Base-by-base conservation (phyloP, 2,797 vertebrate genomes). In the Gymnopithys bicolor region DNA sequence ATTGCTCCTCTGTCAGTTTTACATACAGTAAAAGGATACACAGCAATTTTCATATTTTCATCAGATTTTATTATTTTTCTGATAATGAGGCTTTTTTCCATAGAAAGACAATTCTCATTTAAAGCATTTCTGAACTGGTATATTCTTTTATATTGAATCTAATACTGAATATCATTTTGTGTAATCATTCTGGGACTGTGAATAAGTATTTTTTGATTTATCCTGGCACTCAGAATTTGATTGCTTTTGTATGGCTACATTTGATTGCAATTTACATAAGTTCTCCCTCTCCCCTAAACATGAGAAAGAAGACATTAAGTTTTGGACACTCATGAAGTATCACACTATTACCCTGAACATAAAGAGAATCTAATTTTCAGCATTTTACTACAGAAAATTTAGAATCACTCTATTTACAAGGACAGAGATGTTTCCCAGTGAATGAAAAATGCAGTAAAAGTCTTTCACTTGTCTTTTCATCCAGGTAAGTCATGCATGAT, bases 31-130 rank as follows among this genome's bases (percentile, higher is more conserved):
- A 48, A 89, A 86, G n/a, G 32, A 71, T 59, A 58, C n/a, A 60
- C 7, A 48, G 58, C 76, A 62, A 83, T 95, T 80, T 95, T 86
- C 76, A 81, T 43, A 43, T 18, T 75, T 2, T 1, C 11, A 45
- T 45, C 49, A 84, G 51, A 37, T 87, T 73, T 83, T 59, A 74
- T 78, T 82, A 49, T 71, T 87, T 83, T 94, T 94, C n/a, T 58
- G n/a, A 80, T n/a, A 60, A 75, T 8, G 10, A 53, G 7, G 30
- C 23, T 41, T 43, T 62, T 7, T 9, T 1, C 9, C 5, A 19
- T 24, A 33, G 27, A 80, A 85, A 33, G 16, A 73, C 58, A 71
- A 66, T 73, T 86, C 25, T 73, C 9, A 48, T 75, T 49, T 63
- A 66, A 80, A 87, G 24, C 21, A 51, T 71, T 71, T 87, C 32